Conservation (phyloP, 1,140 invertebrate genomes). For the Phymorhynchus buccinoides region DNA sequence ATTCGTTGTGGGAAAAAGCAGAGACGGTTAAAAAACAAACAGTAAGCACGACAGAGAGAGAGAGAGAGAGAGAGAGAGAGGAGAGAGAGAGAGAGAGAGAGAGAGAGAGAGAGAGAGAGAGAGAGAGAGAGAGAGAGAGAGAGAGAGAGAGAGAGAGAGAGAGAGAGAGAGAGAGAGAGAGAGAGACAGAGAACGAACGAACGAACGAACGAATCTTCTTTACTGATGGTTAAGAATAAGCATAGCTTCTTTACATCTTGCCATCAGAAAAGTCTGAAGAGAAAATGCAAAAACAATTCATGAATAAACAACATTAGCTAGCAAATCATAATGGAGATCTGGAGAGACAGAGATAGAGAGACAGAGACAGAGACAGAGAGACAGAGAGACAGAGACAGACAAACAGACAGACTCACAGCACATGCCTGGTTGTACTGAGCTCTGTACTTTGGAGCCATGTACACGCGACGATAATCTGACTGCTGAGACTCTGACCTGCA, state of each 20-base stretch:
- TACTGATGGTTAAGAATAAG: too few species aligned
- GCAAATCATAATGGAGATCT: too few species aligned
- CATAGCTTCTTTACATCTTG: too few species aligned
- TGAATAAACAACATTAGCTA: too few species aligned
- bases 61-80: background rate
- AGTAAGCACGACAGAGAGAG: too few species aligned
- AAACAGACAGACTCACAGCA: background rate
- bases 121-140: background rate
- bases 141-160: conserved; percentile 1
- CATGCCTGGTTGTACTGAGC: background rate
- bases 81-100: background rate
- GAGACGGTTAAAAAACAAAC: too few species aligned
- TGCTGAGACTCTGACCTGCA: background rate
- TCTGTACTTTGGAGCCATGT: background rate
- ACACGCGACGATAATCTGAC: background rate
- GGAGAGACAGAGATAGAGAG: too few species aligned
- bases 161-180: background rate
- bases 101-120: background rate
- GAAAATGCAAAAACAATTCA: too few species aligned
- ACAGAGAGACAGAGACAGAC: background rate
- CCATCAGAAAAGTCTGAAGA: too few species aligned
- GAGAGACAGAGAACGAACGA: background rate
- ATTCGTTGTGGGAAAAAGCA: too few species aligned
- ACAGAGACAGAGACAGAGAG: background rate
- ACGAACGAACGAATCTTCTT: too few species aligned